A percentile compares a stretch with the other conserved stretches of the same genome.
Evolutionary conservation across 2,113 vertebrate genomes (phyloP).

Genomic region (Rafetus swinhoei): DNA sequence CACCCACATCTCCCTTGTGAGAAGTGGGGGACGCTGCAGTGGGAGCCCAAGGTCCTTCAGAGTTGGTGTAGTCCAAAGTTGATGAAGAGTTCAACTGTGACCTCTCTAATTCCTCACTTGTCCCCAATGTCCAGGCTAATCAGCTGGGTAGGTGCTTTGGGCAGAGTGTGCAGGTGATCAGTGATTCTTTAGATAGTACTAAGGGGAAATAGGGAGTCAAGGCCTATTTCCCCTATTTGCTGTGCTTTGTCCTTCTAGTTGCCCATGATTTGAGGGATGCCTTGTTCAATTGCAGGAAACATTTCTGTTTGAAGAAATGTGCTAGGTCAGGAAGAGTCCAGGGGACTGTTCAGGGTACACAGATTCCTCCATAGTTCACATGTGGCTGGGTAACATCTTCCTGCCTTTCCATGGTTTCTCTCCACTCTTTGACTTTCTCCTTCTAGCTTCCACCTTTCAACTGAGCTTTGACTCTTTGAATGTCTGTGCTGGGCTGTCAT

Average conservation of each 20-base stretch:
- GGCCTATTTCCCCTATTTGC: background rate
- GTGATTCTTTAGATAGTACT: background rate
- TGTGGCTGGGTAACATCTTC: too few relatives aligned
- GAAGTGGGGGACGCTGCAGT: background rate
- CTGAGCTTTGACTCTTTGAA: too few relatives aligned
- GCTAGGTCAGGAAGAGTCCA: too few relatives aligned
- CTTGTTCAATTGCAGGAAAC: background rate
- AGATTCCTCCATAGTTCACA: too few relatives aligned
- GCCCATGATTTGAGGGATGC: background rate
- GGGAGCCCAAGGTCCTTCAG: background rate
- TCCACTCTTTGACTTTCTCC: too few relatives aligned
- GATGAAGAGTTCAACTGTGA: background rate
- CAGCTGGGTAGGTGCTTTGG: background rate
- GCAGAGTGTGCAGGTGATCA: too few relatives aligned
- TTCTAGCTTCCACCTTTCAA: too few relatives aligned
- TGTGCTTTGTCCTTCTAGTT: background rate
- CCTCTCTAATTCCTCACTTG: background rate
- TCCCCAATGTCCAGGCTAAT: background rate
- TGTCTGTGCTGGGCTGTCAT: background rate
- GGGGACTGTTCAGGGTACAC: too few relatives aligned
- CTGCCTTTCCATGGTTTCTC: too few relatives aligned
- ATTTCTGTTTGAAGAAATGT: too few relatives aligned
- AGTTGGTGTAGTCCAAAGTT: background rate
- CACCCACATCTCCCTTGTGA: background rate
- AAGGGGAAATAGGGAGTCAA: background rate